Conservation (phyloP, 2,888 invertebrate species). For the Torymus aiolomorphi region DNA sequence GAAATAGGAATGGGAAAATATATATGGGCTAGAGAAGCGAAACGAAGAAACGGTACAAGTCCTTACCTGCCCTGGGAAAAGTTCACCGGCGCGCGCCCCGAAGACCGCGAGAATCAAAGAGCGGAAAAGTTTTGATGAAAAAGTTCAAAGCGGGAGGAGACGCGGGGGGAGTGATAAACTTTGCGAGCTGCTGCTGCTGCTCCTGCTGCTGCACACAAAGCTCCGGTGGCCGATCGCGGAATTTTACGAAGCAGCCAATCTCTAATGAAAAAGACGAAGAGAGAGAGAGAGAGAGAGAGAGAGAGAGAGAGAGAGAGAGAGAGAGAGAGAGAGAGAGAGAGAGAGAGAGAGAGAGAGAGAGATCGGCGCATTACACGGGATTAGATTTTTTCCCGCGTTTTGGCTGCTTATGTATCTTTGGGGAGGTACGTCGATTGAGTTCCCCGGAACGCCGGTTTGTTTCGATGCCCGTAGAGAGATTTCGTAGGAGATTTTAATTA, state of each 20-base stretch:
- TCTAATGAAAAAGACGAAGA: conserved; percentile 48
- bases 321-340: background rate
- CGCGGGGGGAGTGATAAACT: conserved; percentile 54
- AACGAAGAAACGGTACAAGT: conserved; percentile 23
- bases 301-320: too few relatives aligned
- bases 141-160: conserved; percentile 62
- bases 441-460: too few relatives aligned
- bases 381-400: conserved; percentile 39
- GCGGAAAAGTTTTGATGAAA: conserved; percentile 69
- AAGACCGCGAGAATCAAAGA: conserved; percentile 60
- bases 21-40: background rate
- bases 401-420: conserved; percentile 24
- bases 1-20: too few relatives aligned
- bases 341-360: too few relatives aligned
- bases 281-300: background rate
- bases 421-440: too few relatives aligned
- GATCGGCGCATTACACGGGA: conserved; percentile 33
- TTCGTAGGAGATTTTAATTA: too few relatives aligned
- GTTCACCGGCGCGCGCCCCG: conserved; percentile 38
- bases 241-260: conserved; percentile 58
- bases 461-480: too few relatives aligned
- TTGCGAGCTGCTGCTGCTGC: conserved; percentile 50
- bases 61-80: conserved; percentile 28
- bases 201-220: conserved; percentile 35
- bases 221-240: conserved; percentile 57